phyloP scores from a whole-genome alignment of 2,113 vertebrate genomes.

The Pica pica region DNA sequence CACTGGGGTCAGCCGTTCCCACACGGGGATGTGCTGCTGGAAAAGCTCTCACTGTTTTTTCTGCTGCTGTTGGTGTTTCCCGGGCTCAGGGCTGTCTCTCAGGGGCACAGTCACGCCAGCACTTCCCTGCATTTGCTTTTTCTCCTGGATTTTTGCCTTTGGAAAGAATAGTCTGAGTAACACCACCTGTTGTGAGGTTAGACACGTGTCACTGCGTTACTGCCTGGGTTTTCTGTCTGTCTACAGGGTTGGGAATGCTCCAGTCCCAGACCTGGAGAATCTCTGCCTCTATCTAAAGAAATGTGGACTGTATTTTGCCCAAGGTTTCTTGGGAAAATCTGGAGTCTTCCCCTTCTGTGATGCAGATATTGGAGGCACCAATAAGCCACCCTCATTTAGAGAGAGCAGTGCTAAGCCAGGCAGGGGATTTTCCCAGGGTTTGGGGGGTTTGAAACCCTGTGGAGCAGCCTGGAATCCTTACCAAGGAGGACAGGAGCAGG shows the following conservation, averaged over 20 bases:
- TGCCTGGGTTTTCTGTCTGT: accelerated
- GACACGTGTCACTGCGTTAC: neutral
- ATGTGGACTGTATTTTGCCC: neutral
- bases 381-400: neutral
- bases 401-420: neutral
- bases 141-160: neutral
- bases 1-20: neutral
- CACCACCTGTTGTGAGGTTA: neutral
- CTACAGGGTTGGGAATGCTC: neutral
- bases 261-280: neutral
- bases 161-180: neutral
- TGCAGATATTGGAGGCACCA: neutral
- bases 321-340: neutral
- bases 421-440: neutral
- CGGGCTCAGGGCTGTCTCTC: neutral
- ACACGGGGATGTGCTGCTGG: neutral
- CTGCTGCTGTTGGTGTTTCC: neutral
- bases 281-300: neutral
- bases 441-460: neutral
- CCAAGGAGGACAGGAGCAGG: neutral
- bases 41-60: neutral
- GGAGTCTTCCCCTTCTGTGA: accelerated
- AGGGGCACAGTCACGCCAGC: neutral
- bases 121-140: neutral
- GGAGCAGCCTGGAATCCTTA: neutral